A percentile compares a stretch with the other conserved stretches of the same genome.
Evolutionary conservation across 2,888 invertebrate species (phyloP).

Genomic region (Notodonta ziczac): DNA sequence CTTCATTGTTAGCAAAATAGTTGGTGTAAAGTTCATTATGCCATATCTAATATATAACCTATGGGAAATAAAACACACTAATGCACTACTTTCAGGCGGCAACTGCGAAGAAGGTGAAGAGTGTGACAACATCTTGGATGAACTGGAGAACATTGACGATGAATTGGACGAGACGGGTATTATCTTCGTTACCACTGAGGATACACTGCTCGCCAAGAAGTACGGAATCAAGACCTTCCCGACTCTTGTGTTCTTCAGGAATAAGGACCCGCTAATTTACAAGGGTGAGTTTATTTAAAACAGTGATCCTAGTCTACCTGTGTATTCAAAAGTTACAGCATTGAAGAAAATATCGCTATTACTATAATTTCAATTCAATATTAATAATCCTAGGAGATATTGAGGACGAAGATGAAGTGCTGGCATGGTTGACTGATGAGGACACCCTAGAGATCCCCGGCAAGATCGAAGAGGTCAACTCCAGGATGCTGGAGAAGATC

Average conservation of each 20-base stretch:
- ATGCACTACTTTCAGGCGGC: constrained; percentile 82
- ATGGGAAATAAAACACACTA: not conserved
- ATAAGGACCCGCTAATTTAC: constrained; percentile 94
- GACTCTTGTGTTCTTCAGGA: constrained; percentile 94
- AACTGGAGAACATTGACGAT: constrained; percentile 96
- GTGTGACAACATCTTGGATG: constrained; percentile 93
- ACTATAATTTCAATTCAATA: not conserved
- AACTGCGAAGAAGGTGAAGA: constrained; percentile 94
- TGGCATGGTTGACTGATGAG: constrained; percentile 96
- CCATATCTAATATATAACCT: no score
- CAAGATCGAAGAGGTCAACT: constrained; percentile 96
- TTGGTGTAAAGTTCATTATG: no score
- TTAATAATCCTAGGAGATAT: constrained; percentile 87
- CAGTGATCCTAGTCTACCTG: no score
- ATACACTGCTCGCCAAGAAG: constrained; percentile 91
- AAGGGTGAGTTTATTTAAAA: constrained; percentile 72
- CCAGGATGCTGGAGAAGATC: constrained; percentile 95
- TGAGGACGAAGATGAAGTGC: constrained; percentile 95
- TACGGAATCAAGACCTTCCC: constrained; percentile 94
- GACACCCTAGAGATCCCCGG: constrained; percentile 96
- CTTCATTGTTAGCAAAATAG: no score
- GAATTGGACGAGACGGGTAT: constrained; percentile 97
- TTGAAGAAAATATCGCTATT: not conserved
- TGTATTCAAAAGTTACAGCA: no score
- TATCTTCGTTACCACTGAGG: constrained; percentile 97